Percentiles rank a stretch among this genome's conserved stretches.
These are phyloP conservation scores for Siphlonurus alternatus DNA, from an alignment of 2,888 invertebrate genomes.

Conservation along the genomic window DNA sequence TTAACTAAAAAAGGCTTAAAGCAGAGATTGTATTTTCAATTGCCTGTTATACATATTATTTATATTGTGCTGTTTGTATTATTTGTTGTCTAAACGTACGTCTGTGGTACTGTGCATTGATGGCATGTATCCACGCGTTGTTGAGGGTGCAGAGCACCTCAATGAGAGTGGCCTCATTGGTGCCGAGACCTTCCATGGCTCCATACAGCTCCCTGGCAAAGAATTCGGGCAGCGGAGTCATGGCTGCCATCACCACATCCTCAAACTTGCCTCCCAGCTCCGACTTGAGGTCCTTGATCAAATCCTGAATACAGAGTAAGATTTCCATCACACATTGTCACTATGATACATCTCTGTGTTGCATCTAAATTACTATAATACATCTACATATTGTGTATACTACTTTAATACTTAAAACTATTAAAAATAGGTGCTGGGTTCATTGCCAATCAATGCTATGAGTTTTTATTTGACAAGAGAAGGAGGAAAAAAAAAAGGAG, in stretches of 20 bases:
- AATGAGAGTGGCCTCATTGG: slow-evolving; percentile 79
- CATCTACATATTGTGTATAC: no score
- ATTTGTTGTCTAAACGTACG: background rate
- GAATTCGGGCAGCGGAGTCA: slow-evolving; percentile 79
- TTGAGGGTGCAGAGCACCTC: slow-evolving; percentile 84
- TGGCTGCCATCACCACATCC: slow-evolving; percentile 73
- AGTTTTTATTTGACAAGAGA: no score
- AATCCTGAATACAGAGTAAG: slow-evolving; percentile 44
- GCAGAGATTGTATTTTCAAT: no score
- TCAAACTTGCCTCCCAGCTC: slow-evolving; percentile 81
- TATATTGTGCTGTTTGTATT: no score
- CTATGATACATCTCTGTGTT: no score
- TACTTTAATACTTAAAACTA: no score
- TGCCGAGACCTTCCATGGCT: slow-evolving; percentile 73
- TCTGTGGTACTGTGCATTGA: background rate
- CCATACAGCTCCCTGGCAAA: slow-evolving; percentile 81
- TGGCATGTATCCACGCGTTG: slow-evolving; percentile 29
- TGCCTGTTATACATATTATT: no score
- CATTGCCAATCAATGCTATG: background rate
- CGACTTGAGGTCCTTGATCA: slow-evolving; percentile 69
- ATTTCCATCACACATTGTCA: no score
- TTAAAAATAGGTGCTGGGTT: background rate
- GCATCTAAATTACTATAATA: no score
- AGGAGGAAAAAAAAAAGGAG: no score
- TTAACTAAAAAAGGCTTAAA: no score